Evolutionary conservation across 2,113 vertebrate species (phyloP), one percentile per base, ranked within the genome.

Genomic region (Prochilodus magdalenae): DNA sequence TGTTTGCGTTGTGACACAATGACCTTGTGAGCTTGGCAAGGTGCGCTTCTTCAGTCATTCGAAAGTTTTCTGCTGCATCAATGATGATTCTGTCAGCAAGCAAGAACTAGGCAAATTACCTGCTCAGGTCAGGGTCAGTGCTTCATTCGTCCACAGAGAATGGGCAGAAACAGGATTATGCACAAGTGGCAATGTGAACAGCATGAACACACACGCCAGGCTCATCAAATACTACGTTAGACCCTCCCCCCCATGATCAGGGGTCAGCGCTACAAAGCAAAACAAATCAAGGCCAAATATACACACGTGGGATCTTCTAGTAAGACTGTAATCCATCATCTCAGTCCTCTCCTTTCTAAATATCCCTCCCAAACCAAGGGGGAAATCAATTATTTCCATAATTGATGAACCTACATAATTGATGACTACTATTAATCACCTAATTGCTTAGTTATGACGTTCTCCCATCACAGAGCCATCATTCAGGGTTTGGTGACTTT

Each of bases 11-110:
- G 26, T 27, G 53, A 82, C 75, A 78, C 20, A 22, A 49, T 67
- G 75, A 85, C 75, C 76, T 82, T 82, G 10, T 36, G 55, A 36
- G 66, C n/a, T 67, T 14, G 69, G 36, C 65, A 26, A 78, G 24
- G 18, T 27, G 18, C 5, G 5, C 36, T 57, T 60, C 33, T 60
- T 72, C 14, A 18, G n/a, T 44, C 7, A 1, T 33, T 15, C 30
- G 30, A 67, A 67, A 20, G 29, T 26, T 33, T n/a, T 24, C 47
- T 77, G 10, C 13, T 33, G 24, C 55, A 0, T 29, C 57, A 60
- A n/a, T 12, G 10, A 60, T 12, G 2, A 3, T 57, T 57, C 22
- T 5, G 53, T 57, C 20, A 20, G 53, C 22, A 22, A 57, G 49
- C 53, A 63, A 24, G 18, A 76, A 65, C 49, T 2, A 65, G 29